Conservation (phyloP, 2,888 invertebrate genomes). For the Chrysolina haemoptera region DNA sequence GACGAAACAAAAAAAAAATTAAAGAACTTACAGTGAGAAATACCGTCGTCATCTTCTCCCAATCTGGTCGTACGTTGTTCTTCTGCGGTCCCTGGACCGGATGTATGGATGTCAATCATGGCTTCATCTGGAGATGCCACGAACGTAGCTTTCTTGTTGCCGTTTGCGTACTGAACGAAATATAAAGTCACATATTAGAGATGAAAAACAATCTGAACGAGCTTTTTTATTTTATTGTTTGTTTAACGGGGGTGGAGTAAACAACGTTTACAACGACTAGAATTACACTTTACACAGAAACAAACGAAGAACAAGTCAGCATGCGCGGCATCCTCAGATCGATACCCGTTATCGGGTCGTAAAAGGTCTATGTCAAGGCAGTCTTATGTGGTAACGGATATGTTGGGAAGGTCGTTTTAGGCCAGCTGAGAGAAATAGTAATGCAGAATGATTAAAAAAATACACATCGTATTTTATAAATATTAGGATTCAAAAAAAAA, state of each 20-base stretch:
- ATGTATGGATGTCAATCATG: slow-evolving; percentile 78
- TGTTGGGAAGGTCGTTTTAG: background rate
- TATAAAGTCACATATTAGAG: slow-evolving; percentile 23
- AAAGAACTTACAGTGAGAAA: slow-evolving; percentile 66
- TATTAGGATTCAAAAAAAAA: no score
- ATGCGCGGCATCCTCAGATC: slow-evolving; percentile 21
- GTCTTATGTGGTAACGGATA: background rate
- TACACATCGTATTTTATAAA: no score
- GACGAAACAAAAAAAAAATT: background rate
- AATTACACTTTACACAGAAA: slow-evolving; percentile 19
- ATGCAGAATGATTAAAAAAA: no score
- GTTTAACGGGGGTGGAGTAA: slow-evolving; percentile 12
- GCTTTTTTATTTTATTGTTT: background rate
- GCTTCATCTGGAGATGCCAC: slow-evolving; percentile 75
- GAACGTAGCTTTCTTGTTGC: slow-evolving; percentile 58
- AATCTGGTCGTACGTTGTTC: slow-evolving; percentile 57
- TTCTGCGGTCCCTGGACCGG: slow-evolving; percentile 67
- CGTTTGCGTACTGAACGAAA: slow-evolving; percentile 37
- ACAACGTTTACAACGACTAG: background rate
- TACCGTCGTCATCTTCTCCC: slow-evolving; percentile 65
- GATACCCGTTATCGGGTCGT: slow-evolving; percentile 19
- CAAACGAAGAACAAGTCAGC: slow-evolving; percentile 10
- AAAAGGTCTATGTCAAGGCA: background rate
- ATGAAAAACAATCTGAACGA: background rate
- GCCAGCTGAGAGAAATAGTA: no score